phyloP scores from a whole-genome alignment of 2,797 vertebrate genomes.

The Lophotriccus pileatus region DNA sequence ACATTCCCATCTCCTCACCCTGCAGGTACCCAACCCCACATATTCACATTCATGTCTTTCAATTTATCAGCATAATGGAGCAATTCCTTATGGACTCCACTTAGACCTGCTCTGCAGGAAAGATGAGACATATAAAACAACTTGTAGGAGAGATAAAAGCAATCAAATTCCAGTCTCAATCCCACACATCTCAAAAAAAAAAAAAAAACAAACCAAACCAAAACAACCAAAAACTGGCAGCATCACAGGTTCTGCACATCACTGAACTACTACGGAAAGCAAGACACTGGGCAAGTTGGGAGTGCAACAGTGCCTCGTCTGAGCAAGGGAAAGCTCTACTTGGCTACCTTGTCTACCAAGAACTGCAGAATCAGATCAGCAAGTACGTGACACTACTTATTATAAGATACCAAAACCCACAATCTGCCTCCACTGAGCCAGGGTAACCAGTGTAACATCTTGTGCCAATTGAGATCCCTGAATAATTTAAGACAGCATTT shows the following conservation, averaged over 20 bases:
- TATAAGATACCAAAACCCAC: neutral
- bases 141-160: neutral
- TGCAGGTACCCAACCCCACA: neutral
- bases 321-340: fast-evolving
- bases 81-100: neutral
- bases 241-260: fast-evolving
- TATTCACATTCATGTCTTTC: fast-evolving
- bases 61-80: neutral
- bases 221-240: fast-evolving
- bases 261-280: neutral
- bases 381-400: neutral
- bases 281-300: fast-evolving
- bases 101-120: neutral
- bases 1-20: neutral
- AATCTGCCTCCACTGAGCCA: neutral
- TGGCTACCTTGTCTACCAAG: neutral
- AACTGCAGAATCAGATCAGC: neutral
- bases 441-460: neutral
- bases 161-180: neutral
- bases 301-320: neutral
- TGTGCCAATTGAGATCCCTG: neutral
- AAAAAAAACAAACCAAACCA: too few relatives aligned
- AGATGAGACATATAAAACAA: neutral
- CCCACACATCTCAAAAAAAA: neutral
- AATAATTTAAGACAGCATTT: neutral